Percentiles rank a stretch among this genome's conserved stretches.
Evolutionary conservation across 64 coral and sea anemone genomes (phyloP).

Genomic region (Orbicella faveolata): DNA sequence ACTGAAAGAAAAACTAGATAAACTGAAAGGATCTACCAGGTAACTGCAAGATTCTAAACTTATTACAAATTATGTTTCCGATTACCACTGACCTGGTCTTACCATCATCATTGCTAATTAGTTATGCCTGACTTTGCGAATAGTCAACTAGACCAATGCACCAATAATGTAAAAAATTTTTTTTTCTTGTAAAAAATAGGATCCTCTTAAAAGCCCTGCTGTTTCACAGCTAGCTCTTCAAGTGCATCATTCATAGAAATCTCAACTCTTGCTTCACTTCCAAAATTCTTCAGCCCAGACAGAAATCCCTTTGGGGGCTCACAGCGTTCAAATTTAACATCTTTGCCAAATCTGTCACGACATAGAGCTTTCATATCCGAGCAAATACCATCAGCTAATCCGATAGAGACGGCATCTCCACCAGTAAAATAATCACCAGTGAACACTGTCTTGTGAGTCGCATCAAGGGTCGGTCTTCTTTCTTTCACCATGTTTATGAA

Average conservation of each 20-base stretch:
- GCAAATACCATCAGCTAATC: slow-evolving; percentile 75
- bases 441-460: slow-evolving; percentile 76
- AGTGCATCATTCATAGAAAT: slow-evolving; percentile 37
- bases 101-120: too few species aligned
- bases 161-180: too few species aligned
- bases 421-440: slow-evolving; percentile 81
- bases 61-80: too few species aligned
- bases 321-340: slow-evolving; percentile 87
- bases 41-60: too few species aligned
- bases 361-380: slow-evolving; percentile 68
- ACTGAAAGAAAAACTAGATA: too few species aligned
- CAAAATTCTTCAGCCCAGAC: background rate
- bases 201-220: background rate
- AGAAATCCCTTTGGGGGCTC: slow-evolving; percentile 62
- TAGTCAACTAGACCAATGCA: too few species aligned
- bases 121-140: too few species aligned
- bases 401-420: slow-evolving; percentile 62
- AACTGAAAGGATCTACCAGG: too few species aligned
- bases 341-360: slow-evolving; percentile 70
- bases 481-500: slow-evolving; percentile 80
- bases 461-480: slow-evolving; percentile 73
- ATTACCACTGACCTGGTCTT: too few species aligned
- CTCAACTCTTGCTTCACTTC: slow-evolving; percentile 14
- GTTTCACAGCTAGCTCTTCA: slow-evolving; percentile 37
- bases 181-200: too few species aligned